phyloP scores from a whole-genome alignment of 2,113 vertebrate species.

The Mionectes macconnelli region DNA sequence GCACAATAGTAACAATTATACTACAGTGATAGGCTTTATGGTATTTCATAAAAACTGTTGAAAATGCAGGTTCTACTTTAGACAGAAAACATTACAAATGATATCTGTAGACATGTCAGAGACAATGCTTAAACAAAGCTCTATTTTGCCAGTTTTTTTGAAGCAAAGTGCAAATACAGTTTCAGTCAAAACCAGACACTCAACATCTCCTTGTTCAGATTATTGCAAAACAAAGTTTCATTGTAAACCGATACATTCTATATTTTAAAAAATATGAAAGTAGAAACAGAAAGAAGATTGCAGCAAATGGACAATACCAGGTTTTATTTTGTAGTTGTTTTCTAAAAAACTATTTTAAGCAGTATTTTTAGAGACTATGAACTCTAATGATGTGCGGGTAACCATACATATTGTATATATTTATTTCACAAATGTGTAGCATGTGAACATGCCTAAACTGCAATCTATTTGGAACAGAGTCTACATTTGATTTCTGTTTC shows the following conservation, averaged over 20 bases:
- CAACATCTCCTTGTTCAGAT: neutral
- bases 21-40: neutral
- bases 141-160: neutral
- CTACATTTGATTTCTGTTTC: neutral
- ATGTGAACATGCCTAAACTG: neutral
- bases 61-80: neutral
- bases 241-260: neutral
- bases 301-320: neutral
- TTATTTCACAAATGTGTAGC: neutral
- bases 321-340: neutral
- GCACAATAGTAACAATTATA: neutral
- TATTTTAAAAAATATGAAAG: neutral
- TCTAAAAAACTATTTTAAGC: neutral
- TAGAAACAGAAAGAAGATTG: neutral
- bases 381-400: neutral
- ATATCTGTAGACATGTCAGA: neutral
- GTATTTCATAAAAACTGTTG: neutral
- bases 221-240: neutral
- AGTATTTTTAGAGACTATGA: neutral
- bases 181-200: neutral
- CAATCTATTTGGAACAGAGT: neutral
- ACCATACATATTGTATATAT: neutral
- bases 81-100: neutral
- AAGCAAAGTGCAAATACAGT: neutral
- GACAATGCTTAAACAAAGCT: neutral